These are phyloP conservation scores for Acanthosoma haemorrhoidale DNA, from an alignment of 2,888 invertebrate species.

Conservation along the genomic window DNA sequence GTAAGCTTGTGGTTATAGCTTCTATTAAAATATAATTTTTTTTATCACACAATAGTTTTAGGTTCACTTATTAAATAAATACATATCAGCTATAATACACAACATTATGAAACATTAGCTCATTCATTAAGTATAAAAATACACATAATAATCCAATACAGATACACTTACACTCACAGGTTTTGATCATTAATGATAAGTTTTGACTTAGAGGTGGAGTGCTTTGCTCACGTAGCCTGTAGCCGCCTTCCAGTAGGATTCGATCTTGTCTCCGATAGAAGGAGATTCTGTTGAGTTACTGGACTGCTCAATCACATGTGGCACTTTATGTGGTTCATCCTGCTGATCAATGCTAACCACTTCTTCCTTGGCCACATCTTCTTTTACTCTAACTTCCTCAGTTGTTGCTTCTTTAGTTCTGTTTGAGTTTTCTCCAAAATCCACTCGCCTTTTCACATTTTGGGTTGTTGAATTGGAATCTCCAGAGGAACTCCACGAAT, in stretches of 20 bases:
- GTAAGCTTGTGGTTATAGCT: no score
- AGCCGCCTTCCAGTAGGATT: conserved; percentile 3
- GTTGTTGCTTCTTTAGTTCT: neutral
- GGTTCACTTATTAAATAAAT: neutral
- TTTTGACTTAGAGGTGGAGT: neutral
- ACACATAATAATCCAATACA: neutral
- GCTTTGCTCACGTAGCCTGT: conserved; percentile 18
- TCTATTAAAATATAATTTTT: no score
- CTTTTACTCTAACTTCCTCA: neutral
- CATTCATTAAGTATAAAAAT: neutral
- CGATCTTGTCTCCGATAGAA: neutral
- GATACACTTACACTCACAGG: neutral
- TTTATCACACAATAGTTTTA: neutral
- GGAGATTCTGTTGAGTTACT: conserved; percentile 4
- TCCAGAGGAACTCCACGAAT: neutral
- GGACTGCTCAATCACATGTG: neutral
- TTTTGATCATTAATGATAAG: neutral
- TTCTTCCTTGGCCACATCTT: neutral
- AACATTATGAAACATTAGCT: neutral
- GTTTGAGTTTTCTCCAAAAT: neutral
- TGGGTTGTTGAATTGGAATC: neutral
- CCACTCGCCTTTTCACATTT: neutral
- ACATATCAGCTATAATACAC: neutral
- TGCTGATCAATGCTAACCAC: neutral
- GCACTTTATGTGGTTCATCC: neutral